These are phyloP conservation scores for Poecilia wingei DNA, from an alignment of 2,797 vertebrate species.

Conservation along the genomic window DNA sequence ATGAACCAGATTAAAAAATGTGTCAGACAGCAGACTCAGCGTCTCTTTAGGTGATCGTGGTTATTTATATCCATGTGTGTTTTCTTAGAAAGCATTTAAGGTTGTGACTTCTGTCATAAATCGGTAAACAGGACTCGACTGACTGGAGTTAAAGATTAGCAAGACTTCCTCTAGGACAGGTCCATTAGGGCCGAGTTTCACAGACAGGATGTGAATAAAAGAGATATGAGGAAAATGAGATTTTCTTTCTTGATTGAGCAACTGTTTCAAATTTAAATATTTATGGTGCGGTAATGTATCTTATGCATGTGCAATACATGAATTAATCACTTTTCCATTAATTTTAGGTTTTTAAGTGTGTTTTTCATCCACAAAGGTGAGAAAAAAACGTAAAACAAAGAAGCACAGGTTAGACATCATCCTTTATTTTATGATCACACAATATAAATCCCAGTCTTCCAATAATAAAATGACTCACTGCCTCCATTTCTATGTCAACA, in stretches of 20 bases:
- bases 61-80: conserved; percentile 27
- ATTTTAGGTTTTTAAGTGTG: neutral
- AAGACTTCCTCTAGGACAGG: conserved; percentile 27
- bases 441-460: neutral
- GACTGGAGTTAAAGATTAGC: conserved; percentile 59
- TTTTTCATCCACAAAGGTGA: neutral
- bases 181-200: conserved; percentile 56
- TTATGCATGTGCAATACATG: neutral
- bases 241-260: conserved; percentile 1
- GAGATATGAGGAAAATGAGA: conserved; percentile 33
- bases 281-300: conserved; percentile 14
- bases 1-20: conserved; percentile 19
- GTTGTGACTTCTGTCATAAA: conserved; percentile 51
- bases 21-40: conserved; percentile 16
- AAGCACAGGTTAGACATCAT: neutral
- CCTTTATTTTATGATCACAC: neutral
- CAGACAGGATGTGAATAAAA: conserved; percentile 46
- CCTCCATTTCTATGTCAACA: conserved; percentile 68
- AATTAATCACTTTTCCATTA: conserved; percentile 19
- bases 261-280: conserved; percentile 41
- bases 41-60: conserved; percentile 44
- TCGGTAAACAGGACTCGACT: conserved; percentile 42
- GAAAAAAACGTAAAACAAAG: neutral
- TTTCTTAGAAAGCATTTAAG: conserved; percentile 38
- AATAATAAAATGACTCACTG: conserved; percentile 46